A percentile compares a stretch with the other conserved stretches of the same genome.
These are phyloP conservation scores for Drosophila equinoxialis DNA, from an alignment of 1,140 invertebrate genomes.

Conservation along the genomic window DNA sequence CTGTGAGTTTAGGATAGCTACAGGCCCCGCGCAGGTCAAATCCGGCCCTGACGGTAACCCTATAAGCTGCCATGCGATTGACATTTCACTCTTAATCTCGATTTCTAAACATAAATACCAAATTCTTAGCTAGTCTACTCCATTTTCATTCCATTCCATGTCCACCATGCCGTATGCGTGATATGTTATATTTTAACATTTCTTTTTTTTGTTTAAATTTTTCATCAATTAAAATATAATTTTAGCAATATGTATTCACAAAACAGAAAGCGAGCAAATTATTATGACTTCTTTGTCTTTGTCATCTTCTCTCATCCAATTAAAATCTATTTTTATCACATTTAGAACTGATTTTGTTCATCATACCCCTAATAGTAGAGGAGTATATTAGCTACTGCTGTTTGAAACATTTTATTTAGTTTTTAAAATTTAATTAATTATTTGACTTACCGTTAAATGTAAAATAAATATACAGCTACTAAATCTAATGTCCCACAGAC, in stretches of 20 bases:
- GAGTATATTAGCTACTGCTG: too few species aligned
- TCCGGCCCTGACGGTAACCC: too few species aligned
- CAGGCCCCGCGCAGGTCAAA: too few species aligned
- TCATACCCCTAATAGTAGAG: too few species aligned
- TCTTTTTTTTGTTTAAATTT: too few species aligned
- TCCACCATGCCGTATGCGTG: neutral
- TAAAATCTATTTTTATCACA: slow-evolving; percentile 12
- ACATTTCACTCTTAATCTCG: too few species aligned
- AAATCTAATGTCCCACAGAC: slow-evolving; percentile 83
- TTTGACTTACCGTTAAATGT: slow-evolving; percentile 80
- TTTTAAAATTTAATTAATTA: neutral
- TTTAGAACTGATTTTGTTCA: neutral
- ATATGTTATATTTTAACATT: neutral
- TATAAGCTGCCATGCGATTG: too few species aligned
- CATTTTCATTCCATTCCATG: too few species aligned
- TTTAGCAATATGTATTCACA: neutral
- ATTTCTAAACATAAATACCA: too few species aligned
- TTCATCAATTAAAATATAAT: neutral
- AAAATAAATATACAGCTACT: slow-evolving; percentile 82
- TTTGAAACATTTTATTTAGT: too few species aligned
- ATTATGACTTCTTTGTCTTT: neutral
- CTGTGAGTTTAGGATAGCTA: too few species aligned
- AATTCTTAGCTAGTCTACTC: too few species aligned
- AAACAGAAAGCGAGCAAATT: neutral
- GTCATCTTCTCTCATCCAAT: neutral